phyloP scores from a whole-genome alignment of 2,113 vertebrate species.

The Hiodon tergisus region DNA sequence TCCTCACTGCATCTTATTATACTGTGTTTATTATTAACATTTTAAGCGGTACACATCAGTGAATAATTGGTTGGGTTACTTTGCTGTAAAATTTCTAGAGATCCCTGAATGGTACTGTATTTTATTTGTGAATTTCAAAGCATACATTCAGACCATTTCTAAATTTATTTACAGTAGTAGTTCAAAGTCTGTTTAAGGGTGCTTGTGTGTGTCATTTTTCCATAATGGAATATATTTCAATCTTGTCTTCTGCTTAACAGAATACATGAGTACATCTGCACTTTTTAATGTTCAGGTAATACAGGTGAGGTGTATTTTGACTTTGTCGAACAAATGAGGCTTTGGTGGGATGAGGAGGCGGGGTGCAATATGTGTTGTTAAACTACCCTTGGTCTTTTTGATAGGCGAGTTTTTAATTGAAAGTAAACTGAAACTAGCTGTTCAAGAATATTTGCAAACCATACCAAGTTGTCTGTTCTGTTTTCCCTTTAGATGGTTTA shows the following conservation, averaged over 20 bases:
- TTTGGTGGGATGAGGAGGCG: too few species aligned
- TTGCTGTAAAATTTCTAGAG: too few species aligned
- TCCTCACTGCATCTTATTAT: too few species aligned
- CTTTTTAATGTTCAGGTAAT: slow-evolving; percentile 42
- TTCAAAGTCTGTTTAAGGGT: too few species aligned
- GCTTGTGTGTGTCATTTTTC: background rate
- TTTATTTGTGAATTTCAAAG: too few species aligned
- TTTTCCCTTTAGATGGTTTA: slow-evolving; percentile 72
- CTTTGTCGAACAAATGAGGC: background rate
- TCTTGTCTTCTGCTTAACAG: slow-evolving; percentile 24
- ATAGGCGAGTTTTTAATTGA: background rate
- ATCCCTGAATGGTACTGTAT: too few species aligned
- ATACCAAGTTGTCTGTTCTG: background rate
- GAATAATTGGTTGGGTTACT: too few species aligned
- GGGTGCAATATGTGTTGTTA: too few species aligned
- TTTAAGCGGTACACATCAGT: too few species aligned
- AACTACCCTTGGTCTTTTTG: background rate
- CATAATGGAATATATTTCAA: background rate
- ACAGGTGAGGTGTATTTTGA: slow-evolving; percentile 49
- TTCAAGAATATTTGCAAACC: background rate
- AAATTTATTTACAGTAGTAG: background rate
- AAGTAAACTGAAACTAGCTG: background rate
- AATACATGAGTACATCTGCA: slow-evolving; percentile 36
- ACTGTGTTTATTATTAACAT: too few species aligned
- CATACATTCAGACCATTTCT: too few species aligned